phyloP scores from a whole-genome alignment of 2,797 vertebrate genomes.

The Ficedula albicollis region DNA sequence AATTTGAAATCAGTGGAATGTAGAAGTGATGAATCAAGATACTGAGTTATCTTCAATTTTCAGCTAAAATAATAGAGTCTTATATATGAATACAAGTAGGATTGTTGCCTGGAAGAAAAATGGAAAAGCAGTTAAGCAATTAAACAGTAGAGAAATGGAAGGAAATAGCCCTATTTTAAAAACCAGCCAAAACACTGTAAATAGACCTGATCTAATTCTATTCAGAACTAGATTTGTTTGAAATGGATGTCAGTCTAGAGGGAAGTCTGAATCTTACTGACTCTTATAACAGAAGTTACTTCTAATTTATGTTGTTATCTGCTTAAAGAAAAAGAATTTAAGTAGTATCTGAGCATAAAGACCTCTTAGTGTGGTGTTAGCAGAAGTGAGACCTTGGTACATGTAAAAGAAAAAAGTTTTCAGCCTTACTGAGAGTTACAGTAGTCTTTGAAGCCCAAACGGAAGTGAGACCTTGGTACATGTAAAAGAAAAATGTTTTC shows the following conservation, averaged over 20 bases:
- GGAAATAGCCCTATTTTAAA: neutral
- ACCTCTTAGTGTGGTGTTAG: neutral
- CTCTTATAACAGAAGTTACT: neutral
- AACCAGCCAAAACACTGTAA: neutral
- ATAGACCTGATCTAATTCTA: neutral
- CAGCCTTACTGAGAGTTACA: neutral
- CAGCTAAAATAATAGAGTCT: neutral
- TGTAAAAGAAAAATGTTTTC: too few species aligned
- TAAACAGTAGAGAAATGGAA: neutral
- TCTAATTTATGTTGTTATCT: neutral
- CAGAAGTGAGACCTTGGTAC: neutral
- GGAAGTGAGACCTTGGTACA: too few species aligned
- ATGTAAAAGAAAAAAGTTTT: neutral
- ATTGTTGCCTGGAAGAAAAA: neutral
- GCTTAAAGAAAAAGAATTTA: neutral
- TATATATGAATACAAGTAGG: neutral
- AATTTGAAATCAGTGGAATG: neutral
- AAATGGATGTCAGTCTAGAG: neutral
- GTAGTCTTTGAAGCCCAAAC: neutral
- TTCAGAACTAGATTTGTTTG: neutral
- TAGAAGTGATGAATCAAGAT: neutral
- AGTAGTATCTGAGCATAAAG: neutral
- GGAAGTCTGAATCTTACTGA: neutral
- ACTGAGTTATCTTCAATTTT: neutral
- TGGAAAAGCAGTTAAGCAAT: neutral